Conservation (phyloP, 2,888 invertebrate genomes). For the Homarus gammarus region DNA sequence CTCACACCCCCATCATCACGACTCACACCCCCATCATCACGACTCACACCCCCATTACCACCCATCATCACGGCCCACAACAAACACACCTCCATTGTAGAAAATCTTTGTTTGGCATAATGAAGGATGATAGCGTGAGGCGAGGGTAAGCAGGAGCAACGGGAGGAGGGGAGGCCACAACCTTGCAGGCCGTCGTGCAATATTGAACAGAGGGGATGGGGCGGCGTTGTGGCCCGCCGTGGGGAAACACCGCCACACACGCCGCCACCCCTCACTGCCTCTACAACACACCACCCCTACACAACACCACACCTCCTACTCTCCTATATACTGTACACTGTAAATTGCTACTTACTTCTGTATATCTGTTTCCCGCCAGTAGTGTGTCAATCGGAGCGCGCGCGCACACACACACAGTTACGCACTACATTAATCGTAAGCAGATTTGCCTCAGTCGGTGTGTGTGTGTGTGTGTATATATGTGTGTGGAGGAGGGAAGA, state of each 20-base stretch:
- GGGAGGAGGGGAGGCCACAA: slow-evolving; percentile 26
- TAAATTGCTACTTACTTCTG: no score
- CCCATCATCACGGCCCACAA: slow-evolving; percentile 2
- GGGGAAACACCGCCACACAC: slow-evolving; percentile 29
- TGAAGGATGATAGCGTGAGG: neutral
- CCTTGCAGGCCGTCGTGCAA: slow-evolving; percentile 44
- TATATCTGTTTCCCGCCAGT: no score
- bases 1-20: no score
- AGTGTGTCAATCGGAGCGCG: no score
- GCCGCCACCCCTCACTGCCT: slow-evolving; percentile 12
- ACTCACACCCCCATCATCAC: no score
- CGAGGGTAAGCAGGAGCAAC: neutral
- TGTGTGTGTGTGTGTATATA: no score
- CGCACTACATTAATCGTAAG: no score
- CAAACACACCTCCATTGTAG: no score
- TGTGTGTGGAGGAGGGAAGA: no score
- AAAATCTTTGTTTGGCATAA: neutral
- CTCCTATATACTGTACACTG: no score
- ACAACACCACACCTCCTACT: neutral
- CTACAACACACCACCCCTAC: neutral
- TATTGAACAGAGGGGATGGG: slow-evolving; percentile 53
- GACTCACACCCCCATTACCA: neutral
- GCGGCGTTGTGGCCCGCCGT: slow-evolving; percentile 27
- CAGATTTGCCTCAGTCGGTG: no score
- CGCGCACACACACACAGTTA: no score